Conservation (phyloP, 2,113 vertebrate genomes). For the Anolis carolinensis region DNA sequence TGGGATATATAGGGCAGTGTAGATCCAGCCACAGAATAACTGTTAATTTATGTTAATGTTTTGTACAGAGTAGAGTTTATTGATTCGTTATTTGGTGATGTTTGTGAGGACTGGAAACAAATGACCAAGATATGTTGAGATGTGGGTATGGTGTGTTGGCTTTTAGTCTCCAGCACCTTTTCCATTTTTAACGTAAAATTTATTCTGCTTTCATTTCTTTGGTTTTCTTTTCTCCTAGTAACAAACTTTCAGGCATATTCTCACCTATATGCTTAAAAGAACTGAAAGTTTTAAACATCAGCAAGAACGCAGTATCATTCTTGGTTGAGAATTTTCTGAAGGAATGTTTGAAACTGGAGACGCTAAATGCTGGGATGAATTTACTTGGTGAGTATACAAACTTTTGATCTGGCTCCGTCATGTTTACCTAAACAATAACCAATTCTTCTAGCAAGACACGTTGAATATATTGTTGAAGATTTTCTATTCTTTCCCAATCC, state of each 20-base stretch:
- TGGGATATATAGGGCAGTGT: too few relatives aligned
- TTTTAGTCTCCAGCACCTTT: neutral
- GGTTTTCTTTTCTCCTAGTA: constrained; percentile 74
- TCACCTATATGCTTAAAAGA: constrained; percentile 80
- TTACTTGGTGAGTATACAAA: constrained; percentile 80
- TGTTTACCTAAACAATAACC: too few relatives aligned
- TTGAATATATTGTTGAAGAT: too few relatives aligned
- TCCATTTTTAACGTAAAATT: neutral
- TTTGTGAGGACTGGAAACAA: neutral
- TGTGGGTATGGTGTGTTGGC: too few relatives aligned
- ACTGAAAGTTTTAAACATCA: constrained; percentile 88
- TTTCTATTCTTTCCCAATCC: neutral
- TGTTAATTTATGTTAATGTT: too few relatives aligned
- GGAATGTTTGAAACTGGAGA: constrained; percentile 87
- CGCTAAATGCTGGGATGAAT: constrained; percentile 85
- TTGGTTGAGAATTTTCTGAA: constrained; percentile 80
- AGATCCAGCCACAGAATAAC: too few relatives aligned
- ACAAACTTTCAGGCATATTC: constrained; percentile 81
- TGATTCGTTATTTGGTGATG: too few relatives aligned
- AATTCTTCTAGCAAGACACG: too few relatives aligned
- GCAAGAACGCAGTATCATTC: constrained; percentile 83
- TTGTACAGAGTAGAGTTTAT: too few relatives aligned
- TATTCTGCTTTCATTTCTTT: neutral
- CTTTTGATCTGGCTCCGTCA: too few relatives aligned
- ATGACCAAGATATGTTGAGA: too few relatives aligned